Conservation (phyloP, 1,140 invertebrate genomes). For the Drosophila bocqueti region DNA sequence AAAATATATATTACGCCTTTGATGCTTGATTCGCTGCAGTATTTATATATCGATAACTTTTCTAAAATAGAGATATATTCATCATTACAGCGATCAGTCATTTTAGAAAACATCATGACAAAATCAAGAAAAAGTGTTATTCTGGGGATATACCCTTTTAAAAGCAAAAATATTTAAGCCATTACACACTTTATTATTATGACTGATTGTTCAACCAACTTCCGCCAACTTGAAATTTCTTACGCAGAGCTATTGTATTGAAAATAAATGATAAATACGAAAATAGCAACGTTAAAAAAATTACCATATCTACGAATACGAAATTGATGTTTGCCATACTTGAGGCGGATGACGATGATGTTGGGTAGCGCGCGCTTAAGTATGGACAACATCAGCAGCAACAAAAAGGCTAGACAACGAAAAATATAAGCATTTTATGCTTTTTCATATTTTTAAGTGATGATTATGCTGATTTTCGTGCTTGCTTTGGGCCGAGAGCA, state of each 20-base stretch:
- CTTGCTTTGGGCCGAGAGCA: constrained; percentile 30
- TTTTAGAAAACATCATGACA: not conserved
- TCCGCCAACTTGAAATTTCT: constrained; percentile 48
- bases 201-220: constrained; percentile 40
- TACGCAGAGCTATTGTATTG: constrained; percentile 10
- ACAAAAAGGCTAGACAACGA: constrained; percentile 36
- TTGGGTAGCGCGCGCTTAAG: constrained; percentile 68
- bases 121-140: not conserved
- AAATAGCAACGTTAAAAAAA: constrained; percentile 41
- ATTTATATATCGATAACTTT: no score
- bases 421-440: constrained; percentile 58
- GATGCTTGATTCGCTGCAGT: no score
- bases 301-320: constrained; percentile 53
- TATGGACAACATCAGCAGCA: constrained; percentile 45
- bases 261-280: constrained; percentile 36
- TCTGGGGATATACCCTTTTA: not conserved
- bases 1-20: no score
- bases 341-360: constrained; percentile 41
- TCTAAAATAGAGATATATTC: no score
- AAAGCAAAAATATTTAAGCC: constrained; percentile 32
- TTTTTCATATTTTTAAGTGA: constrained; percentile 76
- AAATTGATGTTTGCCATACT: constrained; percentile 70
- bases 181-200: constrained; percentile 40
- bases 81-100: not conserved
- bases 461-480: constrained; percentile 74